Percentiles rank a stretch among this genome's conserved stretches.
These are phyloP conservation scores for Penaeus chinensis DNA, from an alignment of 1,140 invertebrate genomes.

Conservation along the genomic window DNA sequence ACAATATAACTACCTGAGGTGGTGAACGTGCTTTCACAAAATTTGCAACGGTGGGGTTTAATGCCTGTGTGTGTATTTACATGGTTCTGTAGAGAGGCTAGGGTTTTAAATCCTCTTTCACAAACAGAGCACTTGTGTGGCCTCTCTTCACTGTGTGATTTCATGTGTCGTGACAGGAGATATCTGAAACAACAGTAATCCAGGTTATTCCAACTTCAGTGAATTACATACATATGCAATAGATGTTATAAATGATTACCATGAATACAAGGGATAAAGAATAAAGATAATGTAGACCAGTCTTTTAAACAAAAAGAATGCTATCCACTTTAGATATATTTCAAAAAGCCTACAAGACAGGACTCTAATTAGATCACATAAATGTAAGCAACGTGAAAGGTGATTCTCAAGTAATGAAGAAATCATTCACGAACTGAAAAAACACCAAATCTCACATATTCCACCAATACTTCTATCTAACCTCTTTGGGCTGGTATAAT, in stretches of 20 bases:
- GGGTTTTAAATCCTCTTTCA: slow-evolving; percentile 93
- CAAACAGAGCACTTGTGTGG: slow-evolving; percentile 96
- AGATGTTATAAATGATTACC: not conserved
- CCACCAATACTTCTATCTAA: slow-evolving; percentile 64
- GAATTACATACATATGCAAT: not conserved
- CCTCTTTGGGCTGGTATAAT: slow-evolving; percentile 88
- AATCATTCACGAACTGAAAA: not conserved
- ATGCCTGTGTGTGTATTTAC: slow-evolving; percentile 96
- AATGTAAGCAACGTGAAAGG: too few relatives aligned
- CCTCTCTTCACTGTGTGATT: slow-evolving; percentile 93
- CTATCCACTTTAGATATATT: too few relatives aligned
- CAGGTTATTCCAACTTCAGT: not conserved
- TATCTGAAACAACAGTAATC: slow-evolving; percentile 45
- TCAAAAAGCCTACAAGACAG: too few relatives aligned
- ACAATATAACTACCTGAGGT: slow-evolving; percentile 79
- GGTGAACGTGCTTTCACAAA: slow-evolving; percentile 92
- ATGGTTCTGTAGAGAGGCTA: slow-evolving; percentile 93
- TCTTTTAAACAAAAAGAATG: too few relatives aligned
- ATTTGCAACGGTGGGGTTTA: slow-evolving; percentile 94
- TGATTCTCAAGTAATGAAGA: too few relatives aligned
- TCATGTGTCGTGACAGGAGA: slow-evolving; percentile 91
- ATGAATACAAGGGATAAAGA: too few relatives aligned
- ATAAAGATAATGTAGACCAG: too few relatives aligned
- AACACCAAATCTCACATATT: slow-evolving; percentile 39
- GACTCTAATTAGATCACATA: too few relatives aligned